Percentiles rank a stretch among this genome's conserved stretches.
Conservation (phyloP, 2,797 vertebrate species). For the Danio choprae region DNA sequence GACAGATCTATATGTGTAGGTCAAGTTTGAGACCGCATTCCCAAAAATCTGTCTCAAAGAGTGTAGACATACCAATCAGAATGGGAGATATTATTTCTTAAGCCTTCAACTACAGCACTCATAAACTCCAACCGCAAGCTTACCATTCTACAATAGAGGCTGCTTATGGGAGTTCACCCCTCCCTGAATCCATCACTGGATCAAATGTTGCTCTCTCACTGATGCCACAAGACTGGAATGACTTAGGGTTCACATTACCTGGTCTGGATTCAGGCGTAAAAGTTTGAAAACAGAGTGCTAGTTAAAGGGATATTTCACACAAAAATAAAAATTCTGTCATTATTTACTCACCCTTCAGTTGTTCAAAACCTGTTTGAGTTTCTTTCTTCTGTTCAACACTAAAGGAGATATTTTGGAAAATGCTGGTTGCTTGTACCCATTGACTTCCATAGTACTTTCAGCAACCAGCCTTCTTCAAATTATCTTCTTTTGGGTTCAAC, state of each 20-base stretch:
- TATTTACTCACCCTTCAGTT: no score
- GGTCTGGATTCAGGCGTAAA: constrained; percentile 12
- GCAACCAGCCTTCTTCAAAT: no score
- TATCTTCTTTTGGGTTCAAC: no score
- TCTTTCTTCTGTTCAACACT: no score
- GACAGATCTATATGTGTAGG: constrained; percentile 52
- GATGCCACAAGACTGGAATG: constrained; percentile 43
- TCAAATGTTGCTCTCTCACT: constrained; percentile 45
- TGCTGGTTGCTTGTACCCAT: no score
- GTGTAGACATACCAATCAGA: constrained; percentile 46
- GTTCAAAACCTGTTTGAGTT: no score
- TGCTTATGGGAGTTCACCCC: background rate
- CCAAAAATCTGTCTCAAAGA: constrained; percentile 42
- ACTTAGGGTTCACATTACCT: constrained; percentile 43
- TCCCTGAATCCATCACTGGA: constrained; percentile 11
- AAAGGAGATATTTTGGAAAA: no score
- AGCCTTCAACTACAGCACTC: background rate
- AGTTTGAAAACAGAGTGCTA: background rate
- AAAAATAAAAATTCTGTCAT: no score
- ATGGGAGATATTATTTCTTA: constrained; percentile 54
- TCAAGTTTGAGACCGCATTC: constrained; percentile 50
- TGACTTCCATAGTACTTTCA: no score
- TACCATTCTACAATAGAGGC: constrained; percentile 11
- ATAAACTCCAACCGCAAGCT: background rate
- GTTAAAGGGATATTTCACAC: no score